These are phyloP conservation scores for Gymnocheta viridis DNA, from an alignment of 2,888 invertebrate genomes.

Conservation along the genomic window DNA sequence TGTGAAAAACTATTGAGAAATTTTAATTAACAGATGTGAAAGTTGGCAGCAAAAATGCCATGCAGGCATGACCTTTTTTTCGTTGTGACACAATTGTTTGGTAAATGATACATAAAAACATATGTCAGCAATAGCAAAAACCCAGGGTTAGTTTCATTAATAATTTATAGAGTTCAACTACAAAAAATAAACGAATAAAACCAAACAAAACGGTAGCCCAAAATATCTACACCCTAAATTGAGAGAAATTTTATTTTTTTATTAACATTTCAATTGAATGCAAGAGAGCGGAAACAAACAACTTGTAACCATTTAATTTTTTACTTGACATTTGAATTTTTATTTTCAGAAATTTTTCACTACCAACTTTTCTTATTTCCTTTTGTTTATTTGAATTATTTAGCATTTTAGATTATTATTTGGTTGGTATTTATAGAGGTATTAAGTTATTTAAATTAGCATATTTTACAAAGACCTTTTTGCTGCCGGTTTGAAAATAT, in stretches of 20 bases:
- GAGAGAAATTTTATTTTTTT: conserved; percentile 8
- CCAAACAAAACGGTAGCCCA: conserved; percentile 14
- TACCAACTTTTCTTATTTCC: neutral
- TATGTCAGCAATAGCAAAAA: conserved; percentile 1
- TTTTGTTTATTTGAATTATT: conserved; percentile 35
- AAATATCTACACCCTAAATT: neutral
- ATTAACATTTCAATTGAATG: conserved; percentile 18
- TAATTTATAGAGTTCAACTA: conserved; percentile 29
- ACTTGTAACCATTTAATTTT: conserved; percentile 54
- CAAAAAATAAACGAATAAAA: no score
- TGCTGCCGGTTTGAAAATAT: neutral
- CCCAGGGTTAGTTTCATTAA: conserved; percentile 7
- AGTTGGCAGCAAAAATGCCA: neutral
- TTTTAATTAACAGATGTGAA: conserved; percentile 50
- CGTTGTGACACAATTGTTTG: conserved; percentile 4
- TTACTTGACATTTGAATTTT: conserved; percentile 39
- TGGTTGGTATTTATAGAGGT: conserved; percentile 10
- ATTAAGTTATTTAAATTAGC: conserved; percentile 51
- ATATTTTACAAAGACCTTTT: conserved; percentile 51
- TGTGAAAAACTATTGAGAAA: conserved; percentile 49
- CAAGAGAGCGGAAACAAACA: conserved; percentile 42
- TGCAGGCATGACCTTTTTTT: conserved; percentile 43
- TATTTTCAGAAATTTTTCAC: neutral
- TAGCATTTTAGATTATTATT: conserved; percentile 34
- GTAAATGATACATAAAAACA: conserved; percentile 17